Evolutionary conservation across 2,113 vertebrate genomes (phyloP).

Genomic region (Zeus faber): DNA sequence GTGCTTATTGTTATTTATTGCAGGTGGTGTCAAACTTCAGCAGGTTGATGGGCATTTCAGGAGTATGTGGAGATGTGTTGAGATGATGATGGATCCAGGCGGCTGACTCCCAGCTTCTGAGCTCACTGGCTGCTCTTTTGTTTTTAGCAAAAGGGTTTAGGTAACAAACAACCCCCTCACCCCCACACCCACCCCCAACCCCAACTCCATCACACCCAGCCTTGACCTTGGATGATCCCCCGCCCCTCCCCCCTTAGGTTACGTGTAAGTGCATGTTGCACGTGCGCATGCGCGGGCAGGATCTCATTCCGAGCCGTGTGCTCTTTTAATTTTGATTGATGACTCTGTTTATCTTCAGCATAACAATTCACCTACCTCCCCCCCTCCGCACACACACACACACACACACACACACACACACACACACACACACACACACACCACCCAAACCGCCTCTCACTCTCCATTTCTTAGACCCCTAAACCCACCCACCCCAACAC

Average conservation of each 20-base stretch:
- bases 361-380: constrained; percentile 42
- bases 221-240: constrained; percentile 47
- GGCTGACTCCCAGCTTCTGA: no score
- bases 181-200: constrained; percentile 4
- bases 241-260: no score
- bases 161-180: constrained; percentile 10
- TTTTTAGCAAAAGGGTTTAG: no score
- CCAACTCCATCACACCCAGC: no score
- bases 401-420: constrained; percentile 11
- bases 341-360: constrained; percentile 71
- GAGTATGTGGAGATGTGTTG: constrained; percentile 30
- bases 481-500: constrained; percentile 42
- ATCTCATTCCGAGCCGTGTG: constrained; percentile 48
- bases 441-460: constrained; percentile 18
- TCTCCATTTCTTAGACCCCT: constrained; percentile 22
- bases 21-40: constrained; percentile 36
- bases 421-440: constrained; percentile 4
- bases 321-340: constrained; percentile 78
- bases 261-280: no score
- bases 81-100: constrained; percentile 19
- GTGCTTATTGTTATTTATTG: no score
- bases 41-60: constrained; percentile 39
- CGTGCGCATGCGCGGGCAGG: constrained; percentile 16
- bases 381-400: constrained; percentile 19
- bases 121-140: no score